A percentile compares a stretch with the other conserved stretches of the same genome.
Conservation (phyloP, 2,113 vertebrate genomes). For the Crocuta crocuta region DNA sequence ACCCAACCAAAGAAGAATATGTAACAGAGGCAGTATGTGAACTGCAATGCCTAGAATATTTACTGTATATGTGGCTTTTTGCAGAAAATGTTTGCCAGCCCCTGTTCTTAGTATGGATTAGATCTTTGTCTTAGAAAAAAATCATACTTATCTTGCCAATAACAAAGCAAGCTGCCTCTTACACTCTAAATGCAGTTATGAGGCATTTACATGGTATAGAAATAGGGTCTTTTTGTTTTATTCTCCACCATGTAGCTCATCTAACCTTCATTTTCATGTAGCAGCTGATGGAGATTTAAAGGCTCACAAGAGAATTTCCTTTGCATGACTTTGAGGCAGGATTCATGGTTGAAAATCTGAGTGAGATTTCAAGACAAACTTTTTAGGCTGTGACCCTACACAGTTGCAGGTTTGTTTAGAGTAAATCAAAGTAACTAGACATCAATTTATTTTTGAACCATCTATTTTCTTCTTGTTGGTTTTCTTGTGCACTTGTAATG, state of each 20-base stretch:
- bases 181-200: not conserved
- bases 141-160: not conserved
- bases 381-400: not conserved
- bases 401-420: constrained; percentile 41
- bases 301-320: constrained; percentile 27
- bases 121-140: constrained; percentile 47
- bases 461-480: constrained; percentile 63
- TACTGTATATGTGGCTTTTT: not conserved
- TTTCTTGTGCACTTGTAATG: constrained; percentile 51
- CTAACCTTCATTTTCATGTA: not conserved
- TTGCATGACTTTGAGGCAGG: not conserved
- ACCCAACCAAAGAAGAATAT: not conserved
- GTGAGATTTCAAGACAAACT: constrained; percentile 33
- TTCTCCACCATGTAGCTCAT: not conserved
- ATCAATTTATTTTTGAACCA: constrained; percentile 42
- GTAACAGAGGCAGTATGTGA: not conserved
- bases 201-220: not conserved
- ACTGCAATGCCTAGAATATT: constrained; percentile 26
- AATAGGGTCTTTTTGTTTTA: not conserved
- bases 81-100: constrained; percentile 15
- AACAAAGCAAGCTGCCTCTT: not conserved
- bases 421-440: constrained; percentile 57
- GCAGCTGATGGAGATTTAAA: constrained; percentile 55
- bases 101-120: not conserved
- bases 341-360: not conserved